These are phyloP conservation scores for Nycteola revayana DNA, from an alignment of 2,888 invertebrate genomes.

Conservation along the genomic window DNA sequence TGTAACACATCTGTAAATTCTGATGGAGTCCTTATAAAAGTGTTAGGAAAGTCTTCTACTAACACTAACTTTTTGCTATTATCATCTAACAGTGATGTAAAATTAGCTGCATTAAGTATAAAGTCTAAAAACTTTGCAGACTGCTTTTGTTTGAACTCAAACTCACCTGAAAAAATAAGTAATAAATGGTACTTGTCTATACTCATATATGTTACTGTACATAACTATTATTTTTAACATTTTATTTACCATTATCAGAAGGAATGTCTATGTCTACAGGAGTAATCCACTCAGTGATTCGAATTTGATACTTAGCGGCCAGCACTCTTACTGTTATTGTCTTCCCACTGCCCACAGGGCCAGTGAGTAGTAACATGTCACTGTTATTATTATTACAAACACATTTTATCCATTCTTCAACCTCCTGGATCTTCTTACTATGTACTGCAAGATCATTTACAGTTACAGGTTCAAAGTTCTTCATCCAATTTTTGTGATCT, in stretches of 20 bases:
- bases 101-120: conserved; percentile 89
- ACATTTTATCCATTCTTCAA: conserved; percentile 85
- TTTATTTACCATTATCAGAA: conserved; percentile 77
- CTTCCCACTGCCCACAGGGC: conserved; percentile 93
- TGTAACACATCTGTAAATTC: conserved; percentile 85
- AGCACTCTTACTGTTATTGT: conserved; percentile 87
- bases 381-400: conserved; percentile 49
- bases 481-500: conserved; percentile 80
- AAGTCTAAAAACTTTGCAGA: conserved; percentile 88
- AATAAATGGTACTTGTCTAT: not conserved
- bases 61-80: conserved; percentile 83
- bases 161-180: conserved; percentile 55
- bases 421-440: conserved; percentile 87
- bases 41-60: conserved; percentile 92
- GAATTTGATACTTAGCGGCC: conserved; percentile 83
- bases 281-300: conserved; percentile 91
- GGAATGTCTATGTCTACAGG: conserved; percentile 86
- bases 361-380: conserved; percentile 87
- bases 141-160: conserved; percentile 82
- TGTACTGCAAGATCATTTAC: conserved; percentile 87
- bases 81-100: conserved; percentile 82
- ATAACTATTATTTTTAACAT: no score
- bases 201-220: no score
- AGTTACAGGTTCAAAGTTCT: conserved; percentile 81
- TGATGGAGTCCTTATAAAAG: conserved; percentile 84